Percentiles rank a stretch among this genome's conserved stretches.
These are phyloP conservation scores for Allophyes oxyacanthae DNA, from an alignment of 2,888 invertebrate genomes.

Conservation along the genomic window DNA sequence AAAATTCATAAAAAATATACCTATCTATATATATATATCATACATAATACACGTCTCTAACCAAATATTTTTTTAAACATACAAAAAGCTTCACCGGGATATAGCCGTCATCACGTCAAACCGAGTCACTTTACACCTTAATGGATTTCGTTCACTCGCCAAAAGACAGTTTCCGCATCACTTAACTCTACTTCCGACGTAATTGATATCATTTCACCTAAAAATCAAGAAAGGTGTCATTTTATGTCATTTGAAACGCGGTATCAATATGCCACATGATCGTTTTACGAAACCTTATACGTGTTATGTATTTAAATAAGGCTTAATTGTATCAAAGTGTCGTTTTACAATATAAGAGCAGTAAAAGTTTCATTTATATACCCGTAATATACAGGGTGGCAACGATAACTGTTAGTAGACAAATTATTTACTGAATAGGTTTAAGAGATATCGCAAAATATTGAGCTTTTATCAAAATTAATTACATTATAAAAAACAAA, in stretches of 20 bases:
- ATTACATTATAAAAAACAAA: no score
- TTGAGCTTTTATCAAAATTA: no score
- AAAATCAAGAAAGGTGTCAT: conserved; percentile 79
- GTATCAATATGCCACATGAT: conserved; percentile 60
- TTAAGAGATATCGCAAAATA: no score
- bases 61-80: conserved; percentile 49
- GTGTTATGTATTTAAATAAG: conserved; percentile 51
- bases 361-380: neutral
- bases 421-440: no score
- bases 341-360: conserved; percentile 13
- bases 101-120: conserved; percentile 73
- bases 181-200: conserved; percentile 84
- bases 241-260: conserved; percentile 69
- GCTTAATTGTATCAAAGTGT: conserved; percentile 44
- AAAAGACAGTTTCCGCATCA: conserved; percentile 86
- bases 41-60: conserved; percentile 16
- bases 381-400: no score
- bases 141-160: conserved; percentile 79
- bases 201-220: conserved; percentile 84
- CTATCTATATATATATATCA: no score
- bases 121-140: conserved; percentile 81
- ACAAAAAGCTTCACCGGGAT: conserved; percentile 54
- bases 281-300: conserved; percentile 69
- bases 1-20: no score
- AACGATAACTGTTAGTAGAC: no score